A percentile compares a stretch with the other conserved stretches of the same genome.
phyloP scores from a whole-genome alignment of 2,113 vertebrate genomes.

The Sporophila hypoxantha region DNA sequence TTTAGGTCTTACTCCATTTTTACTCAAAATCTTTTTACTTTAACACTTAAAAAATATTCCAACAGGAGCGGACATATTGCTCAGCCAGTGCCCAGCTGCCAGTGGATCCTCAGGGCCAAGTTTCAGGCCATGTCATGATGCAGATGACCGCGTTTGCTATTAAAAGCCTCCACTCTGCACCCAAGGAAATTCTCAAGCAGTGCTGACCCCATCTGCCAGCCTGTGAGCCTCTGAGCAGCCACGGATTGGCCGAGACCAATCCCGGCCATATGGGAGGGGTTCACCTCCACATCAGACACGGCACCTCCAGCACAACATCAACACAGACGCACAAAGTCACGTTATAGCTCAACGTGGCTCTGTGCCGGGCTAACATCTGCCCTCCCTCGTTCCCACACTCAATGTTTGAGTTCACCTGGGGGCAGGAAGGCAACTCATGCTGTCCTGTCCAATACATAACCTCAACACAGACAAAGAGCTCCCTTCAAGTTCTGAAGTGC shows the following conservation, averaged over 20 bases:
- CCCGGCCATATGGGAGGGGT: background rate
- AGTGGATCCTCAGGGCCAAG: background rate
- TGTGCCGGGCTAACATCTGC: background rate
- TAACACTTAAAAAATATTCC: background rate
- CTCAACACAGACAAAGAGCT: background rate
- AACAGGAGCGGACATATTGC: accelerated
- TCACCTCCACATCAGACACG: background rate
- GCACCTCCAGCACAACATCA: background rate
- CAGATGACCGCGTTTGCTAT: background rate
- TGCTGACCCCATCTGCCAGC: background rate
- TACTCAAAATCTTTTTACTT: background rate
- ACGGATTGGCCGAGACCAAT: accelerated
- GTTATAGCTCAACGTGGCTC: background rate
- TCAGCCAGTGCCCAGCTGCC: background rate
- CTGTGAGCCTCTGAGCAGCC: background rate
- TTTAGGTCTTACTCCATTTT: background rate
- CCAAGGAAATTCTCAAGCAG: background rate
- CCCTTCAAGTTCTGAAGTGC: background rate
- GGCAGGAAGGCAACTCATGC: background rate
- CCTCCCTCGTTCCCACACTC: background rate
- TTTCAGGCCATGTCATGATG: background rate
- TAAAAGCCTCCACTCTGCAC: background rate
- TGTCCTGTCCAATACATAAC: background rate
- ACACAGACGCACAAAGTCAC: background rate
- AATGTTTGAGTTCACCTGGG: accelerated